Evolutionary conservation across 2,797 vertebrate species (phyloP), one percentile per base, ranked within the genome.

Genomic region (Lutjanus campechanus): DNA sequence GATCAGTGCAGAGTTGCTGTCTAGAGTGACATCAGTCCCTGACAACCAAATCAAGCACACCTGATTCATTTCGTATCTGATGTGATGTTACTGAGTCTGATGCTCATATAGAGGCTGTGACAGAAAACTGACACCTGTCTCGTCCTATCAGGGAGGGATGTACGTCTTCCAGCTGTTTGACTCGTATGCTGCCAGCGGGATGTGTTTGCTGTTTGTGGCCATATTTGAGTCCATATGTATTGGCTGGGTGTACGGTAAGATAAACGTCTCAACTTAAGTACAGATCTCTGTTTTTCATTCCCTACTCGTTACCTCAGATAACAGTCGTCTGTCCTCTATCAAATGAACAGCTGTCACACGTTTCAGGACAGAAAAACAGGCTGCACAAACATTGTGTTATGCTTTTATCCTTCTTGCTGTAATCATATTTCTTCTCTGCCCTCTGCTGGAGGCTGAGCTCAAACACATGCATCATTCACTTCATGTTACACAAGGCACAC

Each of bases 161-260:
- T 99, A 99, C 7, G 95, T 99, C 78, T 99, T 99, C 89, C 98
- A 99, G 94, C 94, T 99, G 60, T 99, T 99, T 85, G 98, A 99
- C 83, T 95, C 97, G 0, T 99, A 99, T 0, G 98, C 98, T 2
- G 97, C 98, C 89, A 99, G 98, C 12, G 98, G 98, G 66, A 99
- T 99, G 98, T 99, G 98, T 93, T 95, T 99, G 87, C 97, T 99
- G 74, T 99, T 99, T 46, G 98, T 99, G 85, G 98, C 98, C 90
- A 97, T 99, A 91, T 99, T 99, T 85, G 98, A 99, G 92, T 99
- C 97, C 73, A 94, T 99, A 93, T 98, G 97, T 90, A 99, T 99
- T 25, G 98, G 98, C 85, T 99, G 98, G 98, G 95, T 98, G 70
- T 99, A 99, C 0, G 98, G 98, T 99, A 95, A 97, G 97, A 84